These are phyloP conservation scores for Lytechinus variegatus DNA, from an alignment of 35 echinoderm and acorn worm genomes.

Conservation along the genomic window DNA sequence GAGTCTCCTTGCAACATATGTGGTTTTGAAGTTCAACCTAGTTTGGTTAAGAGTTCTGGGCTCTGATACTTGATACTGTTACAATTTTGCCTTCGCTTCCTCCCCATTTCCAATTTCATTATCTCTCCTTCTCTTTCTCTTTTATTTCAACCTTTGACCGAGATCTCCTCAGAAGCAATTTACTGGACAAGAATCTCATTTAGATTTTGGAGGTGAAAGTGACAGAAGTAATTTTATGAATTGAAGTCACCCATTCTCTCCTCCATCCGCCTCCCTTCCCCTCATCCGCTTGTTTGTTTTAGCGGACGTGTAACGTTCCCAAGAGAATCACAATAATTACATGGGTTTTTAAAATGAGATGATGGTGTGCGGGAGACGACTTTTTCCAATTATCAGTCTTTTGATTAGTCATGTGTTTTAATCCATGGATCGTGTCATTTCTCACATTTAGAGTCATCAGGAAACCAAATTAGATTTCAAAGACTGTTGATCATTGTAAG, in stretches of 20 bases:
- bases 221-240: slow-evolving; percentile 25
- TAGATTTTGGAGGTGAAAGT: background rate
- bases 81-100: background rate
- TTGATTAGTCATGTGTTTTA: background rate
- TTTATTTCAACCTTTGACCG: background rate
- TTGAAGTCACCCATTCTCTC: background rate
- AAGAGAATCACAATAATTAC: background rate
- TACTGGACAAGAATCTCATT: slow-evolving; percentile 29
- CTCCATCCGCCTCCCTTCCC: background rate
- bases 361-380: background rate
- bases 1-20: background rate
- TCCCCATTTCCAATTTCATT: background rate
- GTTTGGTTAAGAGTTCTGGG: background rate
- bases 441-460: background rate
- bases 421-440: background rate
- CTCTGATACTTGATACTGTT: background rate
- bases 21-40: background rate
- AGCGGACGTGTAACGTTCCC: background rate
- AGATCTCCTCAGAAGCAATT: background rate
- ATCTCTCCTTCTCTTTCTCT: background rate
- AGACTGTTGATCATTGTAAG: background rate
- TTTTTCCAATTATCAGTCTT: background rate
- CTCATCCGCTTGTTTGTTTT: background rate
- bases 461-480: background rate
- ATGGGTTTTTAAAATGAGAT: background rate